Conservation (phyloP, 2,888 invertebrate genomes). For the Brenthis daphne region DNA sequence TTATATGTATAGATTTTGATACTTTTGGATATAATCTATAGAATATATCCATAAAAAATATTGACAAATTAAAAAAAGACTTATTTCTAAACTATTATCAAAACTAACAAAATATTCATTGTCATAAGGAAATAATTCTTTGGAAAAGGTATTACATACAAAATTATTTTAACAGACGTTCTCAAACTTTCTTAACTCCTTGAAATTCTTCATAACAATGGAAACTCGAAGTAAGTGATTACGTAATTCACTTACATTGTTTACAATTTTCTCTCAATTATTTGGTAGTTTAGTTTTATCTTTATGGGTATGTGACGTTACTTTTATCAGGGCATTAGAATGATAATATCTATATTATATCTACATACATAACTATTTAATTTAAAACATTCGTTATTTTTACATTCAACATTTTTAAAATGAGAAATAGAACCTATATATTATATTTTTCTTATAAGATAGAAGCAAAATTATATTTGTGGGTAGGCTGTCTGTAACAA, state of each 20-base stretch:
- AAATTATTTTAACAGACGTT: constrained; percentile 14
- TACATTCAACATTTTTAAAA: too few species aligned
- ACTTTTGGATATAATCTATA: too few species aligned
- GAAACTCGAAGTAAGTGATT: constrained; percentile 18
- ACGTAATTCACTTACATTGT: constrained; percentile 19
- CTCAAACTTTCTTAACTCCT: constrained; percentile 21
- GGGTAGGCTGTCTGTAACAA: too few species aligned
- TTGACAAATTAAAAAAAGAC: background rate
- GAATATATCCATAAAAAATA: background rate
- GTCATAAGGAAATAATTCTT: constrained; percentile 6
- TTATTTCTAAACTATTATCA: background rate
- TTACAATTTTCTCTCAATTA: constrained; percentile 27
- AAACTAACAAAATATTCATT: background rate
- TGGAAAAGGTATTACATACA: constrained; percentile 15
- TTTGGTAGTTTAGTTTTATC: constrained; percentile 19
- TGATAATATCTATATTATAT: constrained; percentile 8
- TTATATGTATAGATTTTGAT: too few species aligned
- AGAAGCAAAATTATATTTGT: too few species aligned
- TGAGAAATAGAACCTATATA: too few species aligned
- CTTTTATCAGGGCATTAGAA: constrained; percentile 4
- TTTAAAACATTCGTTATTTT: too few species aligned
- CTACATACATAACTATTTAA: background rate
- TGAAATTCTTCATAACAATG: constrained; percentile 20
- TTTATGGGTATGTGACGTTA: constrained; percentile 2
- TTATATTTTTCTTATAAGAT: too few species aligned